Conservation (phyloP, 2,797 vertebrate genomes). For the Acipenser transmontanus region DNA sequence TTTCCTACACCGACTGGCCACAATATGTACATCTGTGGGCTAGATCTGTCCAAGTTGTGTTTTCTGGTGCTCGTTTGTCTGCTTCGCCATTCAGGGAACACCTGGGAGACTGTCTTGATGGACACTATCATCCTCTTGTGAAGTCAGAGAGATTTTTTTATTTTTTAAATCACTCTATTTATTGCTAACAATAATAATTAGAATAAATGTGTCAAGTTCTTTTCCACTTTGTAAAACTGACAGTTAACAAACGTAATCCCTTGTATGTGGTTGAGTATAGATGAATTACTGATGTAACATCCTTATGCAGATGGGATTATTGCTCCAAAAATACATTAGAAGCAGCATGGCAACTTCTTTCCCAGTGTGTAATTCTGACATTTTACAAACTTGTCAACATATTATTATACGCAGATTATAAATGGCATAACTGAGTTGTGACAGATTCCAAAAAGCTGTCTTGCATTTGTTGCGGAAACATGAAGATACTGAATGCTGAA, state of each 20-base stretch:
- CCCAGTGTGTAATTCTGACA: background rate
- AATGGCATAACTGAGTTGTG: background rate
- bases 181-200: background rate
- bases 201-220: background rate
- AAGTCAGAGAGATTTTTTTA: too few relatives aligned
- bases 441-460: too few relatives aligned
- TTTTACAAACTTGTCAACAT: constrained; percentile 1
- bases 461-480: too few relatives aligned
- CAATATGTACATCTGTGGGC: too few relatives aligned
- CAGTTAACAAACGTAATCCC: background rate
- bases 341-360: background rate
- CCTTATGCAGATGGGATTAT: background rate
- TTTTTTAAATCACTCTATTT: too few relatives aligned
- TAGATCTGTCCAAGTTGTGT: too few relatives aligned
- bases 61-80: too few relatives aligned
- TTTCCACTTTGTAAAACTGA: background rate
- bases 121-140: too few relatives aligned
- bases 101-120: too few relatives aligned
- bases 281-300: background rate
- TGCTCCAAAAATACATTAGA: background rate
- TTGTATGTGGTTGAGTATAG: background rate
- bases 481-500: too few relatives aligned
- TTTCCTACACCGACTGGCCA: too few relatives aligned
- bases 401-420: background rate
- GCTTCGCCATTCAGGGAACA: too few relatives aligned